Evolutionary conservation across 2,888 invertebrate genomes (phyloP).

Genomic region (Ectobius pallidus): DNA sequence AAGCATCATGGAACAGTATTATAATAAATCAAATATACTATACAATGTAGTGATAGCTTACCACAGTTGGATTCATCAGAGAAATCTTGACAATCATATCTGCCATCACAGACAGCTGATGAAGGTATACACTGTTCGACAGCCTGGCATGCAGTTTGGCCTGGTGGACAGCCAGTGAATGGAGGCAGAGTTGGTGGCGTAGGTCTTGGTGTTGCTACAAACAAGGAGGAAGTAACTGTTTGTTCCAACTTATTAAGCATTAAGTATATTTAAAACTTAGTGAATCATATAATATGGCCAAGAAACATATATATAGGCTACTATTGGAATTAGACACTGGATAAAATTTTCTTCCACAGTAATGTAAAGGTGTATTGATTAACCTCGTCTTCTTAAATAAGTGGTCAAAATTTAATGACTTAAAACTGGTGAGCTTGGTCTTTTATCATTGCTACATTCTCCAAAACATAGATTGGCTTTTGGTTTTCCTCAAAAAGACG

Average conservation of each 20-base stretch:
- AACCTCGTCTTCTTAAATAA: no score
- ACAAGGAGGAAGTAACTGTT: not conserved
- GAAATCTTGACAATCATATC: conserved; percentile 52
- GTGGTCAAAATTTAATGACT: no score
- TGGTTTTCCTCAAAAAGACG: no score
- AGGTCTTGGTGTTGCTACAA: conserved; percentile 6
- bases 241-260: not conserved
- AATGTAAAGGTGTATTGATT: no score
- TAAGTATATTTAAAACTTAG: no score
- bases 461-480: no score
- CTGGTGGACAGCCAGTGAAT: conserved; percentile 50
- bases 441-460: no score
- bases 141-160: conserved; percentile 53
- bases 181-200: conserved; percentile 41
- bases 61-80: conserved; percentile 53
- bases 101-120: conserved; percentile 59
- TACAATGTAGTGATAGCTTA: conserved; percentile 45
- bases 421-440: no score
- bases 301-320: no score
- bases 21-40: not conserved
- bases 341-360: no score
- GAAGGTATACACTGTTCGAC: conserved; percentile 55
- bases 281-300: no score
- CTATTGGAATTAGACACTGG: no score
- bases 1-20: conserved; percentile 1